These are phyloP conservation scores for Halocynthia aurantium DNA, from an alignment of 23 tunicate species.

Conservation along the genomic window DNA sequence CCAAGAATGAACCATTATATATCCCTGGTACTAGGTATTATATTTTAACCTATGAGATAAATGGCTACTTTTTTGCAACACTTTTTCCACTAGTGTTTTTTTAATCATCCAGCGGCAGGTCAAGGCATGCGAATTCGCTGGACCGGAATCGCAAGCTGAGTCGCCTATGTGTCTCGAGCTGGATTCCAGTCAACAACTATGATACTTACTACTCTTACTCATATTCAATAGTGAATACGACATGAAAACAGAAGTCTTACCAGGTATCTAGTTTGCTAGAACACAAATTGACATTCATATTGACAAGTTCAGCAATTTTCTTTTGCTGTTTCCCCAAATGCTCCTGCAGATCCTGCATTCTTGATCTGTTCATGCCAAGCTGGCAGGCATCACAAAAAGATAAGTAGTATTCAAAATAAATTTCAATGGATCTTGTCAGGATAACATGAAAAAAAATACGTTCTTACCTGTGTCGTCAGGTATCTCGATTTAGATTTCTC, in stretches of 20 bases:
- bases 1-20: too few relatives aligned
- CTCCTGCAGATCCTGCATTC: not conserved
- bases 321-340: constrained; percentile 1
- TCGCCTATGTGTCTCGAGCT: too few relatives aligned
- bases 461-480: constrained; percentile 2
- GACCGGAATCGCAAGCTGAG: too few relatives aligned
- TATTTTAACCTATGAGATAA: too few relatives aligned
- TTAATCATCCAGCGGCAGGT: too few relatives aligned
- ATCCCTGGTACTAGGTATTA: too few relatives aligned
- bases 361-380: constrained; percentile 4
- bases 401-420: not conserved
- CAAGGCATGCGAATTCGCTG: too few relatives aligned
- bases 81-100: too few relatives aligned
- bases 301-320: not conserved
- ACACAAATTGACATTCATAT: constrained; percentile 4
- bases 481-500: not conserved
- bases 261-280: constrained; percentile 3
- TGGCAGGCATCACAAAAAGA: not conserved
- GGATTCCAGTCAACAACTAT: too few relatives aligned
- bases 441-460: not conserved
- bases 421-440: not conserved
- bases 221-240: too few relatives aligned
- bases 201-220: too few relatives aligned
- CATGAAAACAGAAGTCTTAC: not conserved
- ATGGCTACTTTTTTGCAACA: too few relatives aligned